A percentile compares a stretch with the other conserved stretches of the same genome.
phyloP scores from a whole-genome alignment of 1,140 invertebrate species.

The Helicoverpa zea region DNA sequence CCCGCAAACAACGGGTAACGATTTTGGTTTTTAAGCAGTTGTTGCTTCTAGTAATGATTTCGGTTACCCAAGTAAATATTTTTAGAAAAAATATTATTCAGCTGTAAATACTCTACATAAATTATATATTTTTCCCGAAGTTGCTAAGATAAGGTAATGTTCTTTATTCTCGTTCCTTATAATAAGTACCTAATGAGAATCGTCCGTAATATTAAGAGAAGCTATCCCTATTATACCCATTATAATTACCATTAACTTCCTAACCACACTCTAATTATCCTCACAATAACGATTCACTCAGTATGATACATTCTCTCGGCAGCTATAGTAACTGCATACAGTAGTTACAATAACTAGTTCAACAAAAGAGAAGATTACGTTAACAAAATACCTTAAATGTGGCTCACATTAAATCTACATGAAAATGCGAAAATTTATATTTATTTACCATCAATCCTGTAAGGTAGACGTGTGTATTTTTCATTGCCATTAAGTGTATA shows the following conservation, averaged over 20 bases:
- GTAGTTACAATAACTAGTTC: too few species aligned
- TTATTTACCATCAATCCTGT: conserved; percentile 45
- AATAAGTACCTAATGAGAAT: too few species aligned
- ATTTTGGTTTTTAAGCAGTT: conserved; percentile 65
- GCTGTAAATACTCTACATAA: background rate
- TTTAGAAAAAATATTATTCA: background rate
- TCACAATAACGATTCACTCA: too few species aligned
- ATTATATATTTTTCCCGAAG: background rate
- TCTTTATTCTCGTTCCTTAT: too few species aligned
- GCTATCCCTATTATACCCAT: too few species aligned
- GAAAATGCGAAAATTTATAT: conserved; percentile 40
- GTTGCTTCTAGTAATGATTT: conserved; percentile 41
- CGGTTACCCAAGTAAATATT: conserved; percentile 25
- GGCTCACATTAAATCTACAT: conserved; percentile 10
- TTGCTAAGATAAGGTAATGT: too few species aligned
- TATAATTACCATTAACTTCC: too few species aligned
- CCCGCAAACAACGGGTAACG: conserved; percentile 78
- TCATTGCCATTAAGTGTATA: conserved; percentile 64
- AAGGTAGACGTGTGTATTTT: conserved; percentile 54
- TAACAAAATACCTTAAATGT: background rate
- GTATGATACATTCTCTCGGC: too few species aligned
- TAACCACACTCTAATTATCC: too few species aligned
- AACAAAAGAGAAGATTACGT: background rate
- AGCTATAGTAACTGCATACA: too few species aligned
- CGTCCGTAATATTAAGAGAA: too few species aligned